These are phyloP conservation scores for Centroberyx gerrardi DNA, from an alignment of 2,797 vertebrate species.

Conservation along the genomic window DNA sequence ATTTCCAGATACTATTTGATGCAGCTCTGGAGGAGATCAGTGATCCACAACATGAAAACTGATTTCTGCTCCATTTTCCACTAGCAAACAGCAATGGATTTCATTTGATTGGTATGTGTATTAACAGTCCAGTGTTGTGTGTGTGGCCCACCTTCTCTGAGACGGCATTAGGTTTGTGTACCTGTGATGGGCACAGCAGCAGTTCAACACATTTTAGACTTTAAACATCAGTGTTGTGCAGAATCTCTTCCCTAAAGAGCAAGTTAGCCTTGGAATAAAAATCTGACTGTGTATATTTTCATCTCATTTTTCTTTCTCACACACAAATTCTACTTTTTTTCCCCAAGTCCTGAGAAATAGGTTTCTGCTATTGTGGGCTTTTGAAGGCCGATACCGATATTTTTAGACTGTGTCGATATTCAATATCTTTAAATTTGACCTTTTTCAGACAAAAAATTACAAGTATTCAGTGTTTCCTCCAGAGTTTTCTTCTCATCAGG, in stretches of 20 bases:
- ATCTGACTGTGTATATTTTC: neutral
- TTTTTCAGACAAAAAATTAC: too few relatives aligned
- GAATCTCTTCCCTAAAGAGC: neutral
- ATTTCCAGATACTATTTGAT: neutral
- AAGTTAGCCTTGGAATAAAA: neutral
- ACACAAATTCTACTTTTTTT: too few relatives aligned
- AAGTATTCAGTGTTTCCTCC: too few relatives aligned
- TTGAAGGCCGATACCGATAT: too few relatives aligned
- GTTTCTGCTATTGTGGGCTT: too few relatives aligned
- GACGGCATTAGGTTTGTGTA: constrained; percentile 35
- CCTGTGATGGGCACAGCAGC: constrained; percentile 55
- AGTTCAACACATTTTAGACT: constrained; percentile 22
- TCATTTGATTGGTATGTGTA: neutral
- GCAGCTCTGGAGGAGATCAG: neutral
- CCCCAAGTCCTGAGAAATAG: too few relatives aligned
- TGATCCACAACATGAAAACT: neutral
- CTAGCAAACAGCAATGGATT: neutral
- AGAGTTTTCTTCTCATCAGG: too few relatives aligned
- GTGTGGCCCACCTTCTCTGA: constrained; percentile 61
- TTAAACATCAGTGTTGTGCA: neutral
- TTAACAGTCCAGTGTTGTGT: neutral
- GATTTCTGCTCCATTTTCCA: constrained; percentile 6
- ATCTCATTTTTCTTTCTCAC: too few relatives aligned
- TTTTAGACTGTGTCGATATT: too few relatives aligned
- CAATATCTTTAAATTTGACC: too few relatives aligned